phyloP scores from a whole-genome alignment of 2,113 vertebrate species.

The Abramis brama region DNA sequence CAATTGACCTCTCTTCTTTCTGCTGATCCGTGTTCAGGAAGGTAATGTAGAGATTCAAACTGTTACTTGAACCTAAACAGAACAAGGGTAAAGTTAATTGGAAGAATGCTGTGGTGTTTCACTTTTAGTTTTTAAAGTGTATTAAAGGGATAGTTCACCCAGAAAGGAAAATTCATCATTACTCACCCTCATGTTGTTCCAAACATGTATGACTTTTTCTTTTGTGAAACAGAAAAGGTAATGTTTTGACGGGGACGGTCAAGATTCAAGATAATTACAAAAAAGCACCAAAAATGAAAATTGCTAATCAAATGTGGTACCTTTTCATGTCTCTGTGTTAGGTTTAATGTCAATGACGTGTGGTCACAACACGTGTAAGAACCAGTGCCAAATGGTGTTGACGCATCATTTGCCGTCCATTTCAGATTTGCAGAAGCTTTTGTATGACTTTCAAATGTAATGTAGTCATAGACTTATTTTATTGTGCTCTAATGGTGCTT shows the following conservation, averaged over 20 bases:
- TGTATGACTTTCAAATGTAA: background rate
- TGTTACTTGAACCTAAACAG: background rate
- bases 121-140: background rate
- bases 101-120: background rate
- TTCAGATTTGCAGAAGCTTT: background rate
- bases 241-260: background rate
- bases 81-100: background rate
- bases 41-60: background rate
- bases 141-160: background rate
- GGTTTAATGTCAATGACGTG: background rate
- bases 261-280: background rate
- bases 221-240: background rate
- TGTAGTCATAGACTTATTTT: background rate
- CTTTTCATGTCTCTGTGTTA: background rate
- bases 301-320: background rate
- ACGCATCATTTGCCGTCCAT: background rate
- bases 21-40: constrained; percentile 19
- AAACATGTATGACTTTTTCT: too few relatives aligned
- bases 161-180: background rate
- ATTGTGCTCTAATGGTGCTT: background rate
- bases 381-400: background rate
- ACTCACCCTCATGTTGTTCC: too few relatives aligned
- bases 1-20: background rate
- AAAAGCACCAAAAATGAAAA: too few relatives aligned
- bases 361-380: background rate